phyloP scores from a whole-genome alignment of 2,797 vertebrate species.

The Capromys pilorides region DNA sequence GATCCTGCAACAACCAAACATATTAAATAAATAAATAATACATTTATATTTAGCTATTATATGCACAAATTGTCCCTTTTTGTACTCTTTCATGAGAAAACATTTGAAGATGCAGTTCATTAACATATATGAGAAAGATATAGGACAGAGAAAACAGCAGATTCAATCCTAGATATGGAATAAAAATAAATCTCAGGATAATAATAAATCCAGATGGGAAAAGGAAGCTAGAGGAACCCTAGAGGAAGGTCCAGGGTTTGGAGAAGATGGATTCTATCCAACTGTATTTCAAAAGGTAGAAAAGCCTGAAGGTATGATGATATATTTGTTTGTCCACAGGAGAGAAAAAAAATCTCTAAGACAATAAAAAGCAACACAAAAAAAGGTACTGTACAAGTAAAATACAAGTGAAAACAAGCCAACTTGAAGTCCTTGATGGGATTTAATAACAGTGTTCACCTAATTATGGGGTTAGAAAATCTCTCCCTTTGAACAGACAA shows the following conservation, averaged over 20 bases:
- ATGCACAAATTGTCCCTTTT: slow-evolving; percentile 35
- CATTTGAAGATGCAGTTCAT: not conserved
- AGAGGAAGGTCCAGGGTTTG: not conserved
- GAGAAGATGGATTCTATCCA: not conserved
- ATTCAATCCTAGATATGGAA: not conserved
- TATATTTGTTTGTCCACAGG: slow-evolving; percentile 16
- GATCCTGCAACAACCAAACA: too few species aligned
- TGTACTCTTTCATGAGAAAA: slow-evolving; percentile 58
- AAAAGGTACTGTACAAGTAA: not conserved
- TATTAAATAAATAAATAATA: not conserved
- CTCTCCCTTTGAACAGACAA: not conserved
- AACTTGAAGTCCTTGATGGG: not conserved
- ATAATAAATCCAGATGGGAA: not conserved
- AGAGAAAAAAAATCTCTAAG: not conserved
- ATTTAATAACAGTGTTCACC: not conserved
- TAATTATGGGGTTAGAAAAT: slow-evolving; percentile 50
- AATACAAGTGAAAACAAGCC: slow-evolving; percentile 10
- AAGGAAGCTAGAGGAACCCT: not conserved
- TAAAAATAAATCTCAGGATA: slow-evolving; percentile 34
- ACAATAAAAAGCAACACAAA: not conserved
- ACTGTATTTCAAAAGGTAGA: not conserved
- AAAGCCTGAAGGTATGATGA: slow-evolving; percentile 36
- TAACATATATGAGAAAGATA: slow-evolving; percentile 32
- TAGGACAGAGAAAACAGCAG: not conserved
- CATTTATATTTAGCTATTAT: not conserved